These are phyloP conservation scores for Bos javanicus DNA, from an alignment of 2,113 vertebrate genomes.

Conservation along the genomic window DNA sequence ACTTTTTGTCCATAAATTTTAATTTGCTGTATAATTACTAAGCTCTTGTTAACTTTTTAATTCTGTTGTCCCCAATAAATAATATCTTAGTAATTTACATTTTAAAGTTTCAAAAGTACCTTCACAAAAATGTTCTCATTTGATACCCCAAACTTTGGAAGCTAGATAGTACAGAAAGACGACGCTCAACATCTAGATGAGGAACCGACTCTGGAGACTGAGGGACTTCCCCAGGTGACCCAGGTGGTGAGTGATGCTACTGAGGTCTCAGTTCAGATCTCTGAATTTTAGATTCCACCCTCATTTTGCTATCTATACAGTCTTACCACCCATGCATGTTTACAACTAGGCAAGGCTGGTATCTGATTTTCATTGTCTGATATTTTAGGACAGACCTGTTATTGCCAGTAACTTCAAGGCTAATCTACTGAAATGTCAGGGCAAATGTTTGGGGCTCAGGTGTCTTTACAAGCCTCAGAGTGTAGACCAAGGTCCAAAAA, in stretches of 20 bases:
- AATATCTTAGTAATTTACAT: background rate
- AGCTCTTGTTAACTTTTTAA: background rate
- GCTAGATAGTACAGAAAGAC: background rate
- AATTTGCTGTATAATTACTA: background rate
- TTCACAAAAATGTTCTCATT: background rate
- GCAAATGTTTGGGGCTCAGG: background rate
- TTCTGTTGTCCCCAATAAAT: background rate
- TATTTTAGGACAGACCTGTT: background rate
- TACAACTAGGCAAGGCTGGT: background rate
- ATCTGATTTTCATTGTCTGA: background rate
- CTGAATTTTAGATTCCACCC: background rate
- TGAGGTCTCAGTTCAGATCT: background rate
- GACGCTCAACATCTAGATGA: background rate
- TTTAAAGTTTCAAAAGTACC: slow-evolving; percentile 6
- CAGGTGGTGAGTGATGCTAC: background rate
- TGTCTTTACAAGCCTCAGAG: background rate
- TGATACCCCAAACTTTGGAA: background rate
- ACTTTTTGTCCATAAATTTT: background rate
- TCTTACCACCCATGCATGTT: background rate
- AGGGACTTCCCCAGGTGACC: background rate
- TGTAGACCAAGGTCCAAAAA: background rate
- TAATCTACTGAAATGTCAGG: background rate
- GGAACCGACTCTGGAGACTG: background rate
- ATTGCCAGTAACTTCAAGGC: background rate
- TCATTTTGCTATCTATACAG: background rate